These are phyloP conservation scores for Ictalurus furcatus DNA, from an alignment of 2,113 vertebrate genomes.

Conservation along the genomic window DNA sequence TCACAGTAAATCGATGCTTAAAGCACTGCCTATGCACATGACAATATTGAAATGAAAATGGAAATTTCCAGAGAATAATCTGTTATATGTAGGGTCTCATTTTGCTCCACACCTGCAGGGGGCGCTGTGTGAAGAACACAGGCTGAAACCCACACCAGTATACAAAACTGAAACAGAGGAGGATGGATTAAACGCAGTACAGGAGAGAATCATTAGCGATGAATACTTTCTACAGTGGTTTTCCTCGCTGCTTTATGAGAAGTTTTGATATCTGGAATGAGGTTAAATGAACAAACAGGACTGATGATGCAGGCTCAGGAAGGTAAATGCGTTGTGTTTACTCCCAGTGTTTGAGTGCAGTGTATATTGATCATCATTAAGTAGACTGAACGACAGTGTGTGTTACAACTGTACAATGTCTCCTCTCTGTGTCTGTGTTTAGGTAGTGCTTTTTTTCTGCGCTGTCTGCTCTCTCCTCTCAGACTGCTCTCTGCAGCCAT, in stretches of 20 bases:
- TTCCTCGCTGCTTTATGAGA: neutral
- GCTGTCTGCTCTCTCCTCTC: conserved; percentile 66
- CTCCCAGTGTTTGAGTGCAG: neutral
- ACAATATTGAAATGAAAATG: too few relatives aligned
- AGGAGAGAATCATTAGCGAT: neutral
- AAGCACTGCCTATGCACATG: too few relatives aligned
- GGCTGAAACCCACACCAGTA: neutral
- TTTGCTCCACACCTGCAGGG: neutral
- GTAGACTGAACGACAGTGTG: neutral
- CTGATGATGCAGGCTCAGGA: neutral
- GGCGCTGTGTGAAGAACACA: neutral
- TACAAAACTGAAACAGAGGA: neutral
- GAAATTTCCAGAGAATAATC: too few relatives aligned
- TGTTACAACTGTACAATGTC: neutral
- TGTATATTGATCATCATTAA: neutral
- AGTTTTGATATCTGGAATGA: neutral
- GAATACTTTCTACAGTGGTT: neutral
- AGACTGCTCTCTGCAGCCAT: conserved; percentile 73
- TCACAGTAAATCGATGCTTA: too few relatives aligned
- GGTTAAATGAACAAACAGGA: neutral
- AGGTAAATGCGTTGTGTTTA: neutral
- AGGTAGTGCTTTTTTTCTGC: conserved; percentile 43
- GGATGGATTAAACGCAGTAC: neutral
- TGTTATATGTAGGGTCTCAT: neutral
- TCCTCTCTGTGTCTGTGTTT: neutral